A percentile compares a stretch with the other conserved stretches of the same genome.
Evolutionary conservation across 2,797 vertebrate genomes (phyloP).

Genomic region (Alcedo atthis): DNA sequence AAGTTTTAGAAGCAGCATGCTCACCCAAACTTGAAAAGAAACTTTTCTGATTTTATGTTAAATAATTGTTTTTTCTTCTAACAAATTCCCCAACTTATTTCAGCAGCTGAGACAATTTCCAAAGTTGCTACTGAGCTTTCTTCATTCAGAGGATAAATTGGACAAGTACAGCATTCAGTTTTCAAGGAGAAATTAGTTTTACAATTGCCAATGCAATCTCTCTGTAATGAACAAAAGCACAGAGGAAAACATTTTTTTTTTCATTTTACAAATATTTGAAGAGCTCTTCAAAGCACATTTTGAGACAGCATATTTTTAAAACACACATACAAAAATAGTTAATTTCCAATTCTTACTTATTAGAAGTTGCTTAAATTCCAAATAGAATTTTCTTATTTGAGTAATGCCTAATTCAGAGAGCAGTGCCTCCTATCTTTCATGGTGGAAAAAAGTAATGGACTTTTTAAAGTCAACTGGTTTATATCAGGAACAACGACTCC

Average conservation of each 20-base stretch:
- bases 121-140: background rate
- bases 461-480: slow-evolving; percentile 1
- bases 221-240: background rate
- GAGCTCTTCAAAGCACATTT: background rate
- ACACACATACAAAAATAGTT: background rate
- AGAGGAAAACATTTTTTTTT: background rate
- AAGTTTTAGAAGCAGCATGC: background rate
- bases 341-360: background rate
- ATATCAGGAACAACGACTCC: background rate
- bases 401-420: background rate
- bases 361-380: background rate
- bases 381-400: background rate
- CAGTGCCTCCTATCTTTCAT: background rate
- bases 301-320: background rate
- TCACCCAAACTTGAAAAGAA: background rate
- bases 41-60: background rate
- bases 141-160: background rate
- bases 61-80: background rate
- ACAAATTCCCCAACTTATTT: background rate
- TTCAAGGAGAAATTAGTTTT: background rate
- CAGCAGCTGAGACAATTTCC: background rate
- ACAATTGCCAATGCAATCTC: background rate
- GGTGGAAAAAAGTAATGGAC: background rate
- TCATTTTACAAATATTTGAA: background rate
- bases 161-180: background rate